Percentiles rank a stretch among this genome's conserved stretches.
Evolutionary conservation across 2,113 vertebrate genomes (phyloP).

Genomic region (Daboia siamensis): DNA sequence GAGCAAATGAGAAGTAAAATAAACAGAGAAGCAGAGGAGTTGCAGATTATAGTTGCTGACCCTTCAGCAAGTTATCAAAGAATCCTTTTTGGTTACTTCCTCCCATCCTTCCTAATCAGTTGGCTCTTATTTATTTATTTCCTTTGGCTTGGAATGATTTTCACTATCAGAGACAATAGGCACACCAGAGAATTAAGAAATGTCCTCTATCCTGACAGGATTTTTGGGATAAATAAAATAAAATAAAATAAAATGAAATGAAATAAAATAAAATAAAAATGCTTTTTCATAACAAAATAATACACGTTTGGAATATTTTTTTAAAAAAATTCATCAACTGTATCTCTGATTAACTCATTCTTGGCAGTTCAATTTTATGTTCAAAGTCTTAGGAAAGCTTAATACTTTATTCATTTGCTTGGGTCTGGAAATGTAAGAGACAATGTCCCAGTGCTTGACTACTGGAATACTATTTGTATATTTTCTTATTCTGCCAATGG

Average conservation of each 20-base stretch:
- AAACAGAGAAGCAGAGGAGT: not conserved
- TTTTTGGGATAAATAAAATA: not conserved
- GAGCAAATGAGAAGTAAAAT: slow-evolving; percentile 37
- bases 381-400: not conserved
- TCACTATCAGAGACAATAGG: slow-evolving; percentile 23
- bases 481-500: not conserved
- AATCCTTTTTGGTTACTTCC: slow-evolving; percentile 10
- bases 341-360: slow-evolving; percentile 37
- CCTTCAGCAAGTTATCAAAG: slow-evolving; percentile 35
- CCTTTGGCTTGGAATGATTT: slow-evolving; percentile 19
- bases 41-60: slow-evolving; percentile 18
- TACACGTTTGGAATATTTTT: not conserved
- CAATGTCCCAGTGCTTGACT: not conserved
- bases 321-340: not conserved
- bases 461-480: not conserved
- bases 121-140: slow-evolving; percentile 42
- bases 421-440: not conserved
- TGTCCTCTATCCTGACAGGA: slow-evolving; percentile 21
- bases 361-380: not conserved
- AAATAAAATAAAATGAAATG: no score
- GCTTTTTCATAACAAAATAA: not conserved
- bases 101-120: slow-evolving; percentile 26
- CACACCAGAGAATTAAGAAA: slow-evolving; percentile 35
- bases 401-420: slow-evolving; percentile 3
- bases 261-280: slow-evolving; percentile 42